Evolutionary conservation across 2,113 vertebrate genomes (phyloP), one percentile per base, ranked within the genome.

Genomic region (Alectura lathami): DNA sequence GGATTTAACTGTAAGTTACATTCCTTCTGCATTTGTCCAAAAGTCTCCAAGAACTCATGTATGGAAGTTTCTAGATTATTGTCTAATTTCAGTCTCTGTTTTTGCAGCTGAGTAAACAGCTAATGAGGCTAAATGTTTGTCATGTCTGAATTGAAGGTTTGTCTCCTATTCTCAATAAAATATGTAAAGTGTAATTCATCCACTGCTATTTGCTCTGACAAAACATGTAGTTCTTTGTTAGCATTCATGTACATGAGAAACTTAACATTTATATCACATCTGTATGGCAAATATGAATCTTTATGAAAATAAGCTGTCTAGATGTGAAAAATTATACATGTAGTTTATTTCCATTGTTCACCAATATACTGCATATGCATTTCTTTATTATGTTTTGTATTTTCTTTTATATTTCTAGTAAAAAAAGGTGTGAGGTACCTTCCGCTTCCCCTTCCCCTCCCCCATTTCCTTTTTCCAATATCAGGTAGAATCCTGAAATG

Each of bases 51-150:
- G 66, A 78, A 12, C n/a, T 38, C 32, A 11, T 11, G 36, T 24
- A 13, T 13, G 40, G 32, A 88, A 95, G 72, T 91, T 96, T 92
- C 83, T 92, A 85, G 89, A 51, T 70, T 74, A 24, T 83, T 40
- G 75, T 40, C 51, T 93, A 93, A 94, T 82, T 93, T 93, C 86
- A 96, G 14, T 11, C 45, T 96, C 86, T 93, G 69, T 86, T 97
- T 91, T 95, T 83, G 83, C 47, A 24, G 40, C 56, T 94, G 76
- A 93, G 43, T 73, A 93, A 95, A 85, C 45, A 89, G 69, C 79
- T 96, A 9, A 30, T 64, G 95, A 92, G 91, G 11, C 75, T 94
- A 91, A 82, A 95, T 96, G 95, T 91, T 94, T 97, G 79, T 93
- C 83, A 76, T 78, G 62, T 64, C 77, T 73, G 69, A 96, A 89